phyloP scores from a whole-genome alignment of 2,113 vertebrate genomes.

The Daubentonia madagascariensis region DNA sequence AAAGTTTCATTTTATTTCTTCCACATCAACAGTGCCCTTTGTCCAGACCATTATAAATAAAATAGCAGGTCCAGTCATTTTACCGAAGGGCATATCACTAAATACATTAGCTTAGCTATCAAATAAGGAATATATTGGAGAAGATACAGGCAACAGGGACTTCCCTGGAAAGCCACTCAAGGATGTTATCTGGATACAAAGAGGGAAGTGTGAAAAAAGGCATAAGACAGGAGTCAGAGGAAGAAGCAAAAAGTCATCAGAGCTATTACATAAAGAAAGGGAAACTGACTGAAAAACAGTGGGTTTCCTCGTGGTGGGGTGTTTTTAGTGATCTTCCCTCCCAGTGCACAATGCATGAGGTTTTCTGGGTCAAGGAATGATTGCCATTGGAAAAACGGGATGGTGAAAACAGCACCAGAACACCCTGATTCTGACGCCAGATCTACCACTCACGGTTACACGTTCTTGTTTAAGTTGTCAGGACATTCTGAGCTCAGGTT shows the following conservation, averaged over 20 bases:
- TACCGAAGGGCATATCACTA: neutral
- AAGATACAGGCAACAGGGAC: neutral
- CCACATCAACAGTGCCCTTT: neutral
- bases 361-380: neutral
- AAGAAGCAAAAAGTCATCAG: neutral
- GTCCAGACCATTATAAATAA: neutral
- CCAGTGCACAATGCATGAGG: rapidly evolving
- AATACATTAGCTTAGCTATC: neutral
- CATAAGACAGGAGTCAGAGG: neutral
- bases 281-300: neutral
- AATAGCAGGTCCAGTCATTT: neutral
- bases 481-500: neutral
- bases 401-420: neutral
- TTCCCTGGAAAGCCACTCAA: neutral
- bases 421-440: neutral
- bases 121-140: neutral
- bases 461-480: neutral
- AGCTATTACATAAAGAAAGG: neutral
- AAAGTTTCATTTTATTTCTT: neutral
- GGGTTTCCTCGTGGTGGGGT: rapidly evolving
- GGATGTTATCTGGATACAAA: neutral
- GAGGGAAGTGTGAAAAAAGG: neutral
- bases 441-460: neutral
- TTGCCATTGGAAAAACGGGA: neutral
- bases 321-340: neutral